Evolutionary conservation across 2,113 vertebrate species (phyloP).

Genomic region (Tretioscincus oriximinensis): DNA sequence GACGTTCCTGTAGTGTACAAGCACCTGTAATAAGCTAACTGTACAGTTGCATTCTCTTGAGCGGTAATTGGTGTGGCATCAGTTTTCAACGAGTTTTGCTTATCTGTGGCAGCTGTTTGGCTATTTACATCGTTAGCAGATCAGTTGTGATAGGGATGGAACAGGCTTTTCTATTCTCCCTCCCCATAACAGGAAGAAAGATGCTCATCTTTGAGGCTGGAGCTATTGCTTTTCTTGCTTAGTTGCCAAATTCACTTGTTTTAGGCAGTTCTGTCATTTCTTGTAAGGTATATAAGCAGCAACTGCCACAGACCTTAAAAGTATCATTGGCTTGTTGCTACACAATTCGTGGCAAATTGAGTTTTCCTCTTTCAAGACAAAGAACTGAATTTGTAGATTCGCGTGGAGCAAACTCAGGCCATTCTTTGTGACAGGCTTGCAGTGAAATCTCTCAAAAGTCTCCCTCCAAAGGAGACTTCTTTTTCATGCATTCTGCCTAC

Average conservation of each 20-base stretch:
- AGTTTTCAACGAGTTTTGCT: background rate
- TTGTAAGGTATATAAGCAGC: too few species aligned
- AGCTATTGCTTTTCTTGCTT: background rate
- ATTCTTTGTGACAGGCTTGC: too few species aligned
- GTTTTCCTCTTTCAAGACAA: too few species aligned
- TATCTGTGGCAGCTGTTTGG: conserved; percentile 18
- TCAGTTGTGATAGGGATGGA: background rate
- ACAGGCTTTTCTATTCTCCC: background rate
- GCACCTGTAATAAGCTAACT: conserved; percentile 20
- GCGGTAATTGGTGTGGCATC: background rate
- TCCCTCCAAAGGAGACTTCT: too few species aligned
- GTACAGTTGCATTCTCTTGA: conserved; percentile 10
- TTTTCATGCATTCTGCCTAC: too few species aligned
- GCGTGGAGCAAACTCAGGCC: too few species aligned
- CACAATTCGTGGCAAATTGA: too few species aligned
- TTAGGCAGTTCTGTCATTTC: too few species aligned
- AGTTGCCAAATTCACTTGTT: background rate
- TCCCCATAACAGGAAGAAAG: background rate
- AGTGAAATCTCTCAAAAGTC: too few species aligned
- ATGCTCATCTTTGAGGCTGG: background rate
- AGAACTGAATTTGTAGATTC: too few species aligned
- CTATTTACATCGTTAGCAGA: conserved; percentile 10
- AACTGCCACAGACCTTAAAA: too few species aligned
- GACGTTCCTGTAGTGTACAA: conserved; percentile 23
- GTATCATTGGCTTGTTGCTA: too few species aligned